Evolutionary conservation across 2,113 vertebrate species (phyloP).

Genomic region (Chloropsis hardwickii): DNA sequence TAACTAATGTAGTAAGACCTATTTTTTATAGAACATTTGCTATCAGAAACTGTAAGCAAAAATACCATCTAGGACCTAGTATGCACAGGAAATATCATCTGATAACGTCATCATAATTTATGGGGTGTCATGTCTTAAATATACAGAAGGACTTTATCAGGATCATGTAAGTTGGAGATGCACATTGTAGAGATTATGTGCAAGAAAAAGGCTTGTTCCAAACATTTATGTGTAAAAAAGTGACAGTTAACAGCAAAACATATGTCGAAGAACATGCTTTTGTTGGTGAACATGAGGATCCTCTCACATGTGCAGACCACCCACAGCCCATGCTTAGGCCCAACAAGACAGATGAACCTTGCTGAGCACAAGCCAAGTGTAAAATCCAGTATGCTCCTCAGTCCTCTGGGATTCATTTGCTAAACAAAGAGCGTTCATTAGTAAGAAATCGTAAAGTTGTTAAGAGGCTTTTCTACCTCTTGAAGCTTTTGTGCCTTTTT

Average conservation of each 20-base stretch:
- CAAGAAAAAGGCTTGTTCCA: slow-evolving; percentile 20
- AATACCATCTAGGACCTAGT: not conserved
- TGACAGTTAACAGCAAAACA: not conserved
- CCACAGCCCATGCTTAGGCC: not conserved
- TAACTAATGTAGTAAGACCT: not conserved
- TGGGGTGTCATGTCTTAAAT: not conserved
- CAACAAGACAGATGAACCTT: not conserved
- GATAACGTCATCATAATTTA: not conserved
- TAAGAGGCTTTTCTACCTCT: slow-evolving; percentile 28
- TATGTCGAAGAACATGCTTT: not conserved
- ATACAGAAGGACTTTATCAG: slow-evolving; percentile 14
- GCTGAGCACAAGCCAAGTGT: not conserved
- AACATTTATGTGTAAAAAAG: slow-evolving; percentile 10
- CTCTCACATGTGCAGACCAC: not conserved
- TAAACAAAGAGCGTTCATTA: slow-evolving; percentile 24
- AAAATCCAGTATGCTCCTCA: not conserved
- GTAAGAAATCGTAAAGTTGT: not conserved
- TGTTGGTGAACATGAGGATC: not conserved
- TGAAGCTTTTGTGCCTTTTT: not conserved
- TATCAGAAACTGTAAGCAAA: not conserved
- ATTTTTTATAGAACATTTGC: not conserved
- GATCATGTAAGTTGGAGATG: not conserved
- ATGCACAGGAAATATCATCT: not conserved
- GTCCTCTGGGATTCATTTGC: not conserved
- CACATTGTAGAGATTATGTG: not conserved